These are phyloP conservation scores for Drosophila formosana DNA, from an alignment of 2,888 invertebrate species.

Conservation along the genomic window DNA sequence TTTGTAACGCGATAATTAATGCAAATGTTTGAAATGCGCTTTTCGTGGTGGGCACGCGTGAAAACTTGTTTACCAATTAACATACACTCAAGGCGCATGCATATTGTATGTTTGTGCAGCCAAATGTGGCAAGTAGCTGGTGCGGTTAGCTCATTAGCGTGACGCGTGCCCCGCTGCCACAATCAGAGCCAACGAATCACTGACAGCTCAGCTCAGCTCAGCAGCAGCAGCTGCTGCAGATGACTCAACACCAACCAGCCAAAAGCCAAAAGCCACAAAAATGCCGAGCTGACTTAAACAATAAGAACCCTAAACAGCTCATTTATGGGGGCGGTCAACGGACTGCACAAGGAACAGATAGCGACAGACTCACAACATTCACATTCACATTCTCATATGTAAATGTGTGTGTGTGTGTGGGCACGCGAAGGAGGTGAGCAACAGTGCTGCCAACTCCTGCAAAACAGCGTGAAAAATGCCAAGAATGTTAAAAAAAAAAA, in stretches of 20 bases:
- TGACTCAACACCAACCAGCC: conserved; percentile 58
- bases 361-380: background rate
- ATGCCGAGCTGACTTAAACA: conserved; percentile 14
- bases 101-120: background rate
- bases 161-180: conserved; percentile 64
- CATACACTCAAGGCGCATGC: background rate
- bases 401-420: conserved; percentile 2
- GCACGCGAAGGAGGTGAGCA: conserved; percentile 24
- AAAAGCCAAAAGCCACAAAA: conserved; percentile 28
- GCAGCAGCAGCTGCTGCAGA: conserved; percentile 20
- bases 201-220: no score
- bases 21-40: conserved; percentile 7
- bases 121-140: conserved; percentile 14
- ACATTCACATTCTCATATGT: background rate
- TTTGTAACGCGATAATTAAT: conserved; percentile 31
- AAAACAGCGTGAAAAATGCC: no score
- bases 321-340: conserved; percentile 33
- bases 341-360: conserved; percentile 40
- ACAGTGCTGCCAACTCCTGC: background rate
- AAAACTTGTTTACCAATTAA: conserved; percentile 12
- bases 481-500: no score
- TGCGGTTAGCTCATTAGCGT: conserved; percentile 65
- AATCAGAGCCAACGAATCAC: conserved; percentile 69
- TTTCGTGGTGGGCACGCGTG: conserved; percentile 3
- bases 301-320: conserved; percentile 13